A percentile compares a stretch with the other conserved stretches of the same genome.
Conservation (phyloP, 2,888 invertebrate species). For the Masnerella sp. region DNA sequence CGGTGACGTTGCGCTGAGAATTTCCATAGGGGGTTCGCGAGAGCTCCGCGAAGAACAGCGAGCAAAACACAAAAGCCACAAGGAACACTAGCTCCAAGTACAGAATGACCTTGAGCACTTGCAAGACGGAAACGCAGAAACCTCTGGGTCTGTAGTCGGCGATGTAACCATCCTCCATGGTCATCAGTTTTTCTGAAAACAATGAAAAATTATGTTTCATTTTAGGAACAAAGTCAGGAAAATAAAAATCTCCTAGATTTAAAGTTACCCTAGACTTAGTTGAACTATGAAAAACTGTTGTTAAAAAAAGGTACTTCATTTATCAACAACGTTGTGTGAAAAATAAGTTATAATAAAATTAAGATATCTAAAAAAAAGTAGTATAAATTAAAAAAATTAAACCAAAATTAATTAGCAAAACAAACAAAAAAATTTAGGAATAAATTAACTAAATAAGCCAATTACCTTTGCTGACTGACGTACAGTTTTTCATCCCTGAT, state of each 20-base stretch:
- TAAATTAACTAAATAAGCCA: too few species aligned
- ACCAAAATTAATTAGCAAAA: too few species aligned
- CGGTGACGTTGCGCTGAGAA: not conserved
- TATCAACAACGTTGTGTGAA: too few species aligned
- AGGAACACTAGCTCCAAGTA: conserved; percentile 27
- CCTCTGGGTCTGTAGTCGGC: not conserved
- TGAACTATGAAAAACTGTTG: too few species aligned
- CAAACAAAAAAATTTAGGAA: too few species aligned
- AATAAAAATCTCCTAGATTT: too few species aligned
- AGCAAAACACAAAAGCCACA: conserved; percentile 8
- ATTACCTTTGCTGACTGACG: not conserved
- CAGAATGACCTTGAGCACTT: conserved; percentile 23
- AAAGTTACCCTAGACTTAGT: too few species aligned
- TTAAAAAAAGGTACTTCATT: too few species aligned
- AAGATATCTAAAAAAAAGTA: too few species aligned
- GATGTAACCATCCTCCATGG: conserved; percentile 27
- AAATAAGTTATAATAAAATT: too few species aligned
- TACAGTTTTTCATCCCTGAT: not conserved
- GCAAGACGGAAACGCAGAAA: conserved; percentile 1
- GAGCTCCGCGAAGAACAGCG: not conserved
- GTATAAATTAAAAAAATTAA: too few species aligned
- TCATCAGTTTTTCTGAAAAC: conserved; percentile 24
- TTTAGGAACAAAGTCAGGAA: not conserved
- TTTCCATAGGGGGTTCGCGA: not conserved
- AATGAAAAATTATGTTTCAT: not conserved